phyloP scores from a whole-genome alignment of 2,797 vertebrate genomes.

The Anas georgica region DNA sequence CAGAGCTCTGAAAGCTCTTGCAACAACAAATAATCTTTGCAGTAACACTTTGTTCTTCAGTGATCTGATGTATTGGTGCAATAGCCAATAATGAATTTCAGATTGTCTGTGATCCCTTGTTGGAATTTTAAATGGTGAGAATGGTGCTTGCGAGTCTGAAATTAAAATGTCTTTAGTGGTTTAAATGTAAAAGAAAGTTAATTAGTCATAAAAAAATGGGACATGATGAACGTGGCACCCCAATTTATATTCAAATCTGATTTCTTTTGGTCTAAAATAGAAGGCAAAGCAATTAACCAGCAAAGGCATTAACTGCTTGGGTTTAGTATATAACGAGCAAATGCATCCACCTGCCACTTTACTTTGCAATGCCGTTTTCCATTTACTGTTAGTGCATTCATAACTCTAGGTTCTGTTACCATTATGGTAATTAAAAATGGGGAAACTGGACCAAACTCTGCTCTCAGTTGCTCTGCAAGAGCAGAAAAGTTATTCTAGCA shows the following conservation, averaged over 20 bases:
- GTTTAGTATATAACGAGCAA: slow-evolving; percentile 52
- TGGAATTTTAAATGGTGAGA: slow-evolving; percentile 31
- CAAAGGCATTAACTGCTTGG: slow-evolving; percentile 60
- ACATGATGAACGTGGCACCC: slow-evolving; percentile 15
- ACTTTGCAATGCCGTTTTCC: slow-evolving; percentile 19
- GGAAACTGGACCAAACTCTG: neutral
- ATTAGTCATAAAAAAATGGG: slow-evolving; percentile 56
- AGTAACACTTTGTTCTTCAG: slow-evolving; percentile 1
- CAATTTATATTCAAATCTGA: slow-evolving; percentile 71
- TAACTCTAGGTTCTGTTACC: slow-evolving; percentile 49
- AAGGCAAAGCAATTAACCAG: slow-evolving; percentile 70
- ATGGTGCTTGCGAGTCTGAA: neutral
- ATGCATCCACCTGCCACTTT: slow-evolving; percentile 49
- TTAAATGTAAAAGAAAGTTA: slow-evolving; percentile 55
- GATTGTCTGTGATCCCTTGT: neutral
- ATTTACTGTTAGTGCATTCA: slow-evolving; percentile 51
- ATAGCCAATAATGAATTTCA: slow-evolving; percentile 32
- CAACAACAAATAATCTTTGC: slow-evolving; percentile 34
- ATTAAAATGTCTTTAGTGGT: slow-evolving; percentile 26
- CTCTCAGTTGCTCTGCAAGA: neutral
- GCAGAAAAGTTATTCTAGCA: neutral
- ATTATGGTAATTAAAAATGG: slow-evolving; percentile 46
- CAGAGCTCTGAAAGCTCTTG: slow-evolving; percentile 5
- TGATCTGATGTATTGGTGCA: neutral
- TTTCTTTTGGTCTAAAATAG: slow-evolving; percentile 54